Evolutionary conservation across 1,140 invertebrate species (phyloP).

Genomic region (Aphaenogaster floridana): DNA sequence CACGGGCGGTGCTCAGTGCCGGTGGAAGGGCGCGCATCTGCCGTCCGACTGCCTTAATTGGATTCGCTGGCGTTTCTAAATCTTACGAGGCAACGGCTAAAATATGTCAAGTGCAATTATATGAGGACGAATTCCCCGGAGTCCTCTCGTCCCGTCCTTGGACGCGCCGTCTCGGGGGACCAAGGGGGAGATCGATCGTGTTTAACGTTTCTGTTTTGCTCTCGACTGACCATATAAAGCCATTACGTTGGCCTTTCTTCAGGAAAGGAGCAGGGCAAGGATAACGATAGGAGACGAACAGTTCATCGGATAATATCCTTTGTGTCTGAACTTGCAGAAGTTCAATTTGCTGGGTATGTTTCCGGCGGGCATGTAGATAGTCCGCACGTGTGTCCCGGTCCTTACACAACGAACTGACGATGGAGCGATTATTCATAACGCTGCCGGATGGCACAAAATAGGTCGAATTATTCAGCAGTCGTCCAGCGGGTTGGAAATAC

Average conservation of each 20-base stretch:
- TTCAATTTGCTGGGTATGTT: conserved; percentile 61
- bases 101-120: conserved; percentile 39
- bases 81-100: conserved; percentile 7
- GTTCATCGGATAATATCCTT: conserved; percentile 56
- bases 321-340: conserved; percentile 62
- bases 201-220: conserved; percentile 56
- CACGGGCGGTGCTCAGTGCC: neutral
- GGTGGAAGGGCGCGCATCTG: neutral
- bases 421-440: conserved; percentile 53
- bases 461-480: conserved; percentile 32
- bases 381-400: conserved; percentile 34
- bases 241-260: conserved; percentile 41
- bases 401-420: conserved; percentile 30
- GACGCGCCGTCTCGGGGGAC: neutral
- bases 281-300: neutral
- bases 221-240: conserved; percentile 30
- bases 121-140: conserved; percentile 10
- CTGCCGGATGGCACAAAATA: conserved; percentile 11
- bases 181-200: conserved; percentile 17
- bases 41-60: conserved; percentile 14
- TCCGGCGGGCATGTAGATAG: conserved; percentile 5
- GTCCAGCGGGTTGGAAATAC: neutral
- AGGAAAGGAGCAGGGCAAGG: neutral
- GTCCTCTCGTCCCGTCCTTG: neutral
- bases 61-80: conserved; percentile 33